Conservation (phyloP, 2,888 invertebrate species). For the Antitype chi region DNA sequence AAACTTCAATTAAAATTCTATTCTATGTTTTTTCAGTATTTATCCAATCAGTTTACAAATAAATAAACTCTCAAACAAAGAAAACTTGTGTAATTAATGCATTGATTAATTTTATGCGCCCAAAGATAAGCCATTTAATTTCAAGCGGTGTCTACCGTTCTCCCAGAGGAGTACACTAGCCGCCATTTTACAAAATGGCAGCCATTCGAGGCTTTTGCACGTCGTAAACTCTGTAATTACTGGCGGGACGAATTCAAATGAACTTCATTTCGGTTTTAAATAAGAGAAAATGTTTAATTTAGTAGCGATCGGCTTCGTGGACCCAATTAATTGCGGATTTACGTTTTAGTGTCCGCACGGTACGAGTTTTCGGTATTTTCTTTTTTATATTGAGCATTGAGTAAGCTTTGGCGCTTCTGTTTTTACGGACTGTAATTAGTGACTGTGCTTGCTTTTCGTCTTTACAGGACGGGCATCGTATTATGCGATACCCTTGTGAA, state of each 20-base stretch:
- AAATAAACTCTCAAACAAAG: conserved; percentile 53
- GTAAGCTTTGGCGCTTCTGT: conserved; percentile 61
- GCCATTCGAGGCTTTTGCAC: conserved; percentile 82
- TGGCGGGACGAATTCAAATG: conserved; percentile 87
- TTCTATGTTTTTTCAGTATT: not conserved
- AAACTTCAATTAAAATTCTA: not conserved
- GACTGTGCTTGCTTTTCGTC: conserved; percentile 3
- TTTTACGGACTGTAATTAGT: conserved; percentile 51
- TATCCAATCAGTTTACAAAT: conserved; percentile 17
- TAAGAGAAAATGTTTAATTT: conserved; percentile 90
- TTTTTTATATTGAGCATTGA: conserved; percentile 71
- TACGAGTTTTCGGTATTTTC: conserved; percentile 63
- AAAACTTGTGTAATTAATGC: conserved; percentile 81
- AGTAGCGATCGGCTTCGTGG: conserved; percentile 82
- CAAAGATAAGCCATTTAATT: conserved; percentile 84
- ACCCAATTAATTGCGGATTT: conserved; percentile 89
- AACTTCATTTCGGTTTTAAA: conserved; percentile 90
- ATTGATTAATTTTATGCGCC: conserved; percentile 85
- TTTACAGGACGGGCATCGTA: not conserved
- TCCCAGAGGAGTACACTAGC: conserved; percentile 72
- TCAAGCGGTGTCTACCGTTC: conserved; percentile 70
- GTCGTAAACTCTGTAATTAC: conserved; percentile 90
- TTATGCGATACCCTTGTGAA: not conserved
- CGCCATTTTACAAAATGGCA: conserved; percentile 84
- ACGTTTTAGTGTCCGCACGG: conserved; percentile 72